phyloP scores from a whole-genome alignment of 2,113 vertebrate genomes.

The Notiomystis cincta region DNA sequence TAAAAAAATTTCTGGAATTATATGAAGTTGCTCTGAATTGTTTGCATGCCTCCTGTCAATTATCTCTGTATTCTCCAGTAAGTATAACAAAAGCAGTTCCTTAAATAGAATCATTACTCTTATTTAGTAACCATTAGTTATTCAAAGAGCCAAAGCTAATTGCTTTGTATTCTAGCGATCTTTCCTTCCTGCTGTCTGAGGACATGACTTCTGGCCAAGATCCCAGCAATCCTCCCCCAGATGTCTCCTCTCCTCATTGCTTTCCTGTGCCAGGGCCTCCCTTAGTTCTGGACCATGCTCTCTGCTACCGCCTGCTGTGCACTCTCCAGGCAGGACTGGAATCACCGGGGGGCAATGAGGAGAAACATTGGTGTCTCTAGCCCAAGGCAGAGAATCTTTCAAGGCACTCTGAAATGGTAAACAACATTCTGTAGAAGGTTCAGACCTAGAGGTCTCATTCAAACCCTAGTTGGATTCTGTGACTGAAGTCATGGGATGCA shows the following conservation, averaged over 20 bases:
- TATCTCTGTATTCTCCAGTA: neutral
- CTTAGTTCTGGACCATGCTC: neutral
- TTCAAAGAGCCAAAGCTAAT: neutral
- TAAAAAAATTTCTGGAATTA: neutral
- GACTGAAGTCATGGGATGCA: neutral
- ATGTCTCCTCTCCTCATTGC: neutral
- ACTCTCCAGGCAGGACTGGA: neutral
- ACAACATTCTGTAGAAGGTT: neutral
- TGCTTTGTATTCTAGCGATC: neutral
- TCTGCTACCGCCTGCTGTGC: neutral
- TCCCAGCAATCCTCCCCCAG: neutral
- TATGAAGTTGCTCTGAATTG: neutral
- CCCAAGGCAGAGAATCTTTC: neutral
- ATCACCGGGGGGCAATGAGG: neutral
- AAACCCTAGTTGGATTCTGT: neutral
- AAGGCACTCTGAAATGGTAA: neutral
- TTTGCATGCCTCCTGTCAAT: neutral
- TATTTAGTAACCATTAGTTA: neutral
- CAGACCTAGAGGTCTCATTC: neutral
- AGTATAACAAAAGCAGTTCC: neutral
- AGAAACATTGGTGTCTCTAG: neutral
- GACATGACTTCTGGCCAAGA: neutral
- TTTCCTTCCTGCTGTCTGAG: neutral
- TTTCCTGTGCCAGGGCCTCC: neutral
- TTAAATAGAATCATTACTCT: neutral